Base-by-base conservation (phyloP, 2,797 vertebrate genomes). In the Syndactyla subalaris region DNA sequence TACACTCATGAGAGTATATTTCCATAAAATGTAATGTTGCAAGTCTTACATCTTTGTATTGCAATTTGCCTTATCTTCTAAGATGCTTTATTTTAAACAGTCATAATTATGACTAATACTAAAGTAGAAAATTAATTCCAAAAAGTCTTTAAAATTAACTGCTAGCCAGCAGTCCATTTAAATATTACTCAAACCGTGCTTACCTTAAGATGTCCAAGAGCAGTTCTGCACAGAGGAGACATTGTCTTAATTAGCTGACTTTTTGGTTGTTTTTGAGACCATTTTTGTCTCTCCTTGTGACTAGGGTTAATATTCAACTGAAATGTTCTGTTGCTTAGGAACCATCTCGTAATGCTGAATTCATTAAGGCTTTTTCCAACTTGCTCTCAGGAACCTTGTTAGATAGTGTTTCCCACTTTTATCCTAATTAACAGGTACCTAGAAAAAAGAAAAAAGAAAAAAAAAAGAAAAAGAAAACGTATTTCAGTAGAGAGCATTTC, bases 371-470 rank as follows among this genome's bases (percentile, higher is more conserved):
- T 90, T 96, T 97, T 96, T 78, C 95, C 74, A 89, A 61, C 92
- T 85, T 91, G 95, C 84, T 97, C 97, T 96, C 95, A 95, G 88
- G 85, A 97, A 97, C 91, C 94, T 95, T 96, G 96, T 96, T 95
- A 97, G 92, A 96, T 97, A 90, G 94, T 91, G 96, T 96, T 97
- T 96, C 92, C 92, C 96, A 85, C 95, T 98, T 97, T 97, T 94
- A 97, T 98, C 85, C 97, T 97, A 98, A 98, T 98, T 98, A 98
- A 96, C 95, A 97, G 92, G 92, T 97, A 96, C 73, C 91, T 92
- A 52, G 21, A 0, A 39, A 72, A 85, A 89, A 51, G 61, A 74
- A 80, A 88, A 55, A 67, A n/a, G n/a, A n/a, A n/a, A n/a, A n/a
- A n/a, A n/a, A n/a, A 41, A 58, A 68, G 51, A 1, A 48, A 89